Evolutionary conservation across 2,113 vertebrate species (phyloP).

Genomic region (Cercocebus atys): DNA sequence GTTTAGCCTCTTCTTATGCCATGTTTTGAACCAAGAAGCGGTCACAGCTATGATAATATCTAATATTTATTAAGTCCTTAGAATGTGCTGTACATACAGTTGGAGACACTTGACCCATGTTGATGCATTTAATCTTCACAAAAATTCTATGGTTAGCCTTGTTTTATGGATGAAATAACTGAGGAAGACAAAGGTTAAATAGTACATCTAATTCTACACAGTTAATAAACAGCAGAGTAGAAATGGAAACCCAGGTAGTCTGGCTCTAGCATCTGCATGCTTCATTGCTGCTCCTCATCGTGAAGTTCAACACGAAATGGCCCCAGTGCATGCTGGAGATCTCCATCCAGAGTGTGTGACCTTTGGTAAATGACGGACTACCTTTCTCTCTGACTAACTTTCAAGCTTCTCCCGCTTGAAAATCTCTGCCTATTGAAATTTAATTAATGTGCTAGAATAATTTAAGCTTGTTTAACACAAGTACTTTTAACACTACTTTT

Average conservation of each 20-base stretch:
- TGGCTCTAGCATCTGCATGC: no score
- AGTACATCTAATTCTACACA: background rate
- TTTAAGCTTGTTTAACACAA: background rate
- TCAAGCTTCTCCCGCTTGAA: background rate
- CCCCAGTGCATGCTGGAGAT: background rate
- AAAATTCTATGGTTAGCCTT: background rate
- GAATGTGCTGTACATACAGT: background rate
- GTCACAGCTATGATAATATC: background rate
- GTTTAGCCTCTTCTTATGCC: background rate
- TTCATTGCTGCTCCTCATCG: accelerated
- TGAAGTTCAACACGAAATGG: background rate
- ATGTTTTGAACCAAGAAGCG: background rate
- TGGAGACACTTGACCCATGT: background rate
- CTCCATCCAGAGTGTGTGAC: background rate
- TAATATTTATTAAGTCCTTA: background rate
- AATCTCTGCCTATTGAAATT: background rate
- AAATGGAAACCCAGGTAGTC: background rate
- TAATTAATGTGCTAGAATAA: background rate
- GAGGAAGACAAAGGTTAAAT: background rate
- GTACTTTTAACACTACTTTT: background rate
- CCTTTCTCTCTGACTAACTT: background rate
- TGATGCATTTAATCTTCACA: background rate
- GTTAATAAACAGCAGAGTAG: background rate
- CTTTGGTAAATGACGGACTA: background rate
- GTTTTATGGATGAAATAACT: background rate